Conservation (phyloP, 1,140 invertebrate genomes). For the Protaetia brevitarsis region DNA sequence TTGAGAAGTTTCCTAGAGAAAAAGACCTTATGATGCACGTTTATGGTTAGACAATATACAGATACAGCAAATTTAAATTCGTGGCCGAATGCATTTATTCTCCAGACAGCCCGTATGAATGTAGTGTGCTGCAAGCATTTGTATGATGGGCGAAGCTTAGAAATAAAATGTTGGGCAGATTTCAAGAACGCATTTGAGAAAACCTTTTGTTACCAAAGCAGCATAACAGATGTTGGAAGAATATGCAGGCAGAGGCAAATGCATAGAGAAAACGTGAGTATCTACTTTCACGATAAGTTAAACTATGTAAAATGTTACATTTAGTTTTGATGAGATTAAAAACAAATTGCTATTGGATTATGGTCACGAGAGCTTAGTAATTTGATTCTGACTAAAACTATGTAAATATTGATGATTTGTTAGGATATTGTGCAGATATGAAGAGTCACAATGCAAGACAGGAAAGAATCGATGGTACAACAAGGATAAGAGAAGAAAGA, state of each 20-base stretch:
- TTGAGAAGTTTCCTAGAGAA: background rate
- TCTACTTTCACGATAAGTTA: background rate
- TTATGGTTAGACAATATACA: background rate
- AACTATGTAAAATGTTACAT: background rate
- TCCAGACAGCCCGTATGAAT: conserved; percentile 10
- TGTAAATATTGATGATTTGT: background rate
- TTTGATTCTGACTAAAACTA: background rate
- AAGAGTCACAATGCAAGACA: background rate
- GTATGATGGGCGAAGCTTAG: background rate
- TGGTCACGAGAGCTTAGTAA: background rate
- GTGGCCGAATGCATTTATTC: background rate
- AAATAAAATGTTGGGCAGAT: background rate
- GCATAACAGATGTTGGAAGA: conserved; percentile 3
- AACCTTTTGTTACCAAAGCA: background rate
- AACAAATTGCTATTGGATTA: conserved; percentile 1
- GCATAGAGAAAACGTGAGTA: background rate
- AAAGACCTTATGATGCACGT: background rate
- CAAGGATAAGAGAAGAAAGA: too few relatives aligned
- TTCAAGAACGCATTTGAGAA: background rate
- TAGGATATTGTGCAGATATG: background rate
- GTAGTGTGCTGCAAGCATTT: background rate
- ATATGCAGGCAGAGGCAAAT: background rate
- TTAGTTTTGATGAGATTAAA: conserved; percentile 2
- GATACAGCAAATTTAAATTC: background rate
- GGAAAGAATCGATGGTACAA: background rate